Conservation (phyloP, 2,113 vertebrate species). For the Elephantulus edwardii region DNA sequence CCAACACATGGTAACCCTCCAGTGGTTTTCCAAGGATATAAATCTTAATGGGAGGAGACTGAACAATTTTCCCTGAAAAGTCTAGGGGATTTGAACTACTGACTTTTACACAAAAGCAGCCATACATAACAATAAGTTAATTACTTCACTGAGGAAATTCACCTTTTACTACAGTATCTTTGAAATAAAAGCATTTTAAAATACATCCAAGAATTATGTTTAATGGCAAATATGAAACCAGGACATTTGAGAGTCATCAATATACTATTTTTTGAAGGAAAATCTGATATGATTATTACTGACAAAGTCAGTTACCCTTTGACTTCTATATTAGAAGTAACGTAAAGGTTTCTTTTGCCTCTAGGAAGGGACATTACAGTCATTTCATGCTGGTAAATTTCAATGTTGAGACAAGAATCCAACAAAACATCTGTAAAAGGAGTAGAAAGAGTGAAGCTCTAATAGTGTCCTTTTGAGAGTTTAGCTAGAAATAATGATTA, state of each 20-base stretch:
- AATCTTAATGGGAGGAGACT: neutral
- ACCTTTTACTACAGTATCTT: neutral
- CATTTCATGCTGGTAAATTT: neutral
- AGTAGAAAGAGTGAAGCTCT: neutral
- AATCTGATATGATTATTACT: neutral
- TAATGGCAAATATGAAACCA: neutral
- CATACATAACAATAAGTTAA: neutral
- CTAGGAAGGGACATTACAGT: neutral
- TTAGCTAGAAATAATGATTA: neutral
- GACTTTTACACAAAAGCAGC: neutral
- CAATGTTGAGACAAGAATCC: neutral
- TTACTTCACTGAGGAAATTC: neutral
- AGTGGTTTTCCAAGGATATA: neutral
- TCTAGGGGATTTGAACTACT: too few species aligned
- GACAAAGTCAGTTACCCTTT: neutral
- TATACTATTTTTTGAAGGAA: neutral
- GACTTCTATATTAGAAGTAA: neutral
- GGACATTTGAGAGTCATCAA: neutral
- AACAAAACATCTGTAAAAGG: neutral
- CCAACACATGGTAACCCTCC: neutral
- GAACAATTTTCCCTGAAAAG: too few species aligned
- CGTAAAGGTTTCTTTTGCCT: neutral
- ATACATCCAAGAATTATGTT: neutral
- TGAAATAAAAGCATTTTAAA: neutral
- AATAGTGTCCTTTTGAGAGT: neutral